A percentile compares a stretch with the other conserved stretches of the same genome.
These are phyloP conservation scores for Tetrapedia diversipes DNA, from an alignment of 2,888 invertebrate species.

Conservation along the genomic window DNA sequence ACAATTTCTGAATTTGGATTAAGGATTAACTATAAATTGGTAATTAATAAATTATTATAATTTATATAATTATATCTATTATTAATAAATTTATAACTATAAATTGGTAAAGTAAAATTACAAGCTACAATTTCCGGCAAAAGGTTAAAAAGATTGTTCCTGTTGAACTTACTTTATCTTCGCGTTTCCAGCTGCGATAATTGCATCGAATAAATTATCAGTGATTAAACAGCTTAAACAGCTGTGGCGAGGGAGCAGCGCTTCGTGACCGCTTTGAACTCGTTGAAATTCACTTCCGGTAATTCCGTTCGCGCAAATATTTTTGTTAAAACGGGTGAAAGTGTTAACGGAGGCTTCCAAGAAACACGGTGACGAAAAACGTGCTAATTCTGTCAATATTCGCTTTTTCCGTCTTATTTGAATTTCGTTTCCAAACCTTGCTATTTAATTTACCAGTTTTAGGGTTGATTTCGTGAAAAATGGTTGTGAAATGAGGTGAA, in stretches of 20 bases:
- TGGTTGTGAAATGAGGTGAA: background rate
- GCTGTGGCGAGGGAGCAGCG: background rate
- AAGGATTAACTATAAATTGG: too few species aligned
- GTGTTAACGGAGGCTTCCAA: background rate
- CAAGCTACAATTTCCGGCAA: background rate
- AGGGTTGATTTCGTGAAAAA: background rate
- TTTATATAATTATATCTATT: too few species aligned
- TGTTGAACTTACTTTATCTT: background rate
- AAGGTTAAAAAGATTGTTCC: background rate
- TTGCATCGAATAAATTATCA: conserved; percentile 25
- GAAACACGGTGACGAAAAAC: background rate
- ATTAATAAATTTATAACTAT: too few species aligned
- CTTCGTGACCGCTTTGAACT: conserved; percentile 5
- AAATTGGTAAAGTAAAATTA: too few species aligned
- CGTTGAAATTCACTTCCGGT: conserved; percentile 7
- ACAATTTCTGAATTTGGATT: too few species aligned
- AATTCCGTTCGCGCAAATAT: conserved; percentile 17
- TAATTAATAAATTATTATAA: too few species aligned
- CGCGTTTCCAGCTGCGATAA: background rate
- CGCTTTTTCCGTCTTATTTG: background rate
- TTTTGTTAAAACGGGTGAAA: background rate
- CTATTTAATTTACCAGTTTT: background rate
- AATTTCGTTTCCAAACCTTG: background rate
- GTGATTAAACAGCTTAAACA: conserved; percentile 17
- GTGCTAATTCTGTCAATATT: background rate